Conservation (phyloP, 2,113 vertebrate genomes). For the Heterotilapia buettikoferi region DNA sequence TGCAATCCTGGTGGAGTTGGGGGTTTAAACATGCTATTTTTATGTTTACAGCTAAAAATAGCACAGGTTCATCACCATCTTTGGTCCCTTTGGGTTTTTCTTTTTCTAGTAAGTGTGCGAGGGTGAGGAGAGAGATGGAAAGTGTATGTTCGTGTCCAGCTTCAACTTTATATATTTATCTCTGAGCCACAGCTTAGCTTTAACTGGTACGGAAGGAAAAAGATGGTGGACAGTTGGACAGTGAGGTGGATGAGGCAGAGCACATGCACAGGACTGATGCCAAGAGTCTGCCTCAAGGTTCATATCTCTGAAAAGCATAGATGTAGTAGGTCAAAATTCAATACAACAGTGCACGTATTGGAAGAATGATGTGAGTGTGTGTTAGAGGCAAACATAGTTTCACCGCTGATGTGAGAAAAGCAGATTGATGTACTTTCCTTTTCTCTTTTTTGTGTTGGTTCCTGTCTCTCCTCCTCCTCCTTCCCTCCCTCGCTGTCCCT, state of each 20-base stretch:
- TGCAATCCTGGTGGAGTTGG: not conserved
- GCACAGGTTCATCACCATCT: constrained; percentile 24
- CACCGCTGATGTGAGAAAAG: constrained; percentile 23
- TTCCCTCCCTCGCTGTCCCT: not conserved
- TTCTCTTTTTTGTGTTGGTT: not conserved
- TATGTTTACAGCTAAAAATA: constrained; percentile 55
- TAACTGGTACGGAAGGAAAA: not conserved
- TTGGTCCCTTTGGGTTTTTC: not conserved
- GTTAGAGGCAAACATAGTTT: constrained; percentile 35
- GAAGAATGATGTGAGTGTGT: not conserved
- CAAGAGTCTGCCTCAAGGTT: not conserved
- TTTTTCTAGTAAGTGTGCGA: not conserved
- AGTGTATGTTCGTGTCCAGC: not conserved
- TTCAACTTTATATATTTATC: constrained; percentile 37
- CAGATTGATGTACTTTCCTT: constrained; percentile 9
- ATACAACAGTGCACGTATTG: not conserved
- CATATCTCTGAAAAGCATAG: constrained; percentile 7
- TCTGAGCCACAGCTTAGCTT: constrained; percentile 20
- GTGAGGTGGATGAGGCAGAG: not conserved
- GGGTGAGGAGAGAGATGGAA: not conserved
- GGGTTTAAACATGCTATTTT: constrained; percentile 14
- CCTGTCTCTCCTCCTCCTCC: not conserved
- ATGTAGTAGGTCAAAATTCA: not conserved
- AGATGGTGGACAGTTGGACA: not conserved
- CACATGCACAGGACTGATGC: not conserved